These are phyloP conservation scores for Ganaspis sp. DNA, from an alignment of 1,140 invertebrate species.

Conservation along the genomic window DNA sequence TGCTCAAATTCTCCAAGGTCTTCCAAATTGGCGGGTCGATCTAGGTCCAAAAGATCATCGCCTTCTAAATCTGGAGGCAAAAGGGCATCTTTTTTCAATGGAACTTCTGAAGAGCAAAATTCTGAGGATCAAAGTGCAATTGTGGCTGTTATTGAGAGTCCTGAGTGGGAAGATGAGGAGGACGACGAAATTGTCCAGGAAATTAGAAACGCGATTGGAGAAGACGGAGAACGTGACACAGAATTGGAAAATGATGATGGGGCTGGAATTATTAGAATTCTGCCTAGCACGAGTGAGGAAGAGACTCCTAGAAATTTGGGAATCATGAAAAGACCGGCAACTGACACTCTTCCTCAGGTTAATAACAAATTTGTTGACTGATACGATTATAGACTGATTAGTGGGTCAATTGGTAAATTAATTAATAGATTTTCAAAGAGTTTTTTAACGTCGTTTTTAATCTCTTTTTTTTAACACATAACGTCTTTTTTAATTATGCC, in stretches of 20 bases:
- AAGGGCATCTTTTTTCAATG: constrained; percentile 53
- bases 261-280: constrained; percentile 65
- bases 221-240: constrained; percentile 58
- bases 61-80: constrained; percentile 39
- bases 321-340: constrained; percentile 47
- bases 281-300: constrained; percentile 72
- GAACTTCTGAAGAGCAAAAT: constrained; percentile 67
- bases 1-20: constrained; percentile 64
- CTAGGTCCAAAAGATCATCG: constrained; percentile 54
- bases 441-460: too few species aligned
- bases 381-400: too few species aligned
- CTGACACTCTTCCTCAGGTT: constrained; percentile 68
- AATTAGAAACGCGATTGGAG: constrained; percentile 61
- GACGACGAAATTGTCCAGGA: constrained; percentile 67
- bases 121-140: constrained; percentile 71
- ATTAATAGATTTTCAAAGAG: too few species aligned
- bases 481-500: too few species aligned
- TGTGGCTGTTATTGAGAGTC: constrained; percentile 72
- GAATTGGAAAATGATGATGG: constrained; percentile 66
- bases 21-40: constrained; percentile 52
- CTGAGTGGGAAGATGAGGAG: constrained; percentile 67
- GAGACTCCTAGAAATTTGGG: constrained; percentile 62
- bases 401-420: too few species aligned
- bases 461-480: too few species aligned
- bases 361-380: constrained; percentile 34